Evolutionary conservation across 2,797 vertebrate genomes (phyloP).

Genomic region (Rousettus madagascariensis): DNA sequence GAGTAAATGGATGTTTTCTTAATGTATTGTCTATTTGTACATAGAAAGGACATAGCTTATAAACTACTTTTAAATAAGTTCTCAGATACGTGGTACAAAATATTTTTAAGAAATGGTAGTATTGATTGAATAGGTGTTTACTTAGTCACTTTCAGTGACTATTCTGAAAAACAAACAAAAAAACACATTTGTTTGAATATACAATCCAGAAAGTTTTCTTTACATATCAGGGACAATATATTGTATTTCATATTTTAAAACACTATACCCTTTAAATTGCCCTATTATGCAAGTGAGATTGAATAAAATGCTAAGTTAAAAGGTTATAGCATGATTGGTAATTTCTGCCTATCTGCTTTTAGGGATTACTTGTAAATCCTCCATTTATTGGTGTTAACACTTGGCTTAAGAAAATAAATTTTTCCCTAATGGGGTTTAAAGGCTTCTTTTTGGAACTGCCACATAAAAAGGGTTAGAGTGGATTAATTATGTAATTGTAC

Average conservation of each 20-base stretch:
- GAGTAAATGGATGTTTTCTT: background rate
- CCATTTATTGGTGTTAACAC: conserved; percentile 56
- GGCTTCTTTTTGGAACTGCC: conserved; percentile 36
- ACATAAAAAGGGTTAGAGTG: conserved; percentile 32
- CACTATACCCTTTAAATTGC: conserved; percentile 2
- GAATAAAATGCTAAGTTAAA: conserved; percentile 52
- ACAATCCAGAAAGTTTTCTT: background rate
- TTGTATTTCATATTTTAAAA: conserved; percentile 15
- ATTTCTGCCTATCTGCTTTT: conserved; percentile 46
- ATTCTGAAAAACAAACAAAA: background rate
- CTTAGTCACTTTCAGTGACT: background rate
- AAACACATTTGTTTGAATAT: background rate
- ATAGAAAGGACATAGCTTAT: background rate
- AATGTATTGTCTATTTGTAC: background rate
- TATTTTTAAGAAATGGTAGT: conserved; percentile 15
- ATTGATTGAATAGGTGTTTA: background rate
- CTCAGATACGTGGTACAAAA: background rate
- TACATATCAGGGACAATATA: conserved; percentile 38
- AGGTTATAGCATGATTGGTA: conserved; percentile 18
- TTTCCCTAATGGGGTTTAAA: conserved; percentile 44
- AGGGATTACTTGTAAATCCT: conserved; percentile 51
- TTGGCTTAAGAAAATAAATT: conserved; percentile 54
- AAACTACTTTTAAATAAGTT: background rate
- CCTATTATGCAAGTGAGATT: background rate
- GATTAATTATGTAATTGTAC: conserved; percentile 44